phyloP scores from a whole-genome alignment of 2,113 vertebrate genomes.

The Mus pahari region DNA sequence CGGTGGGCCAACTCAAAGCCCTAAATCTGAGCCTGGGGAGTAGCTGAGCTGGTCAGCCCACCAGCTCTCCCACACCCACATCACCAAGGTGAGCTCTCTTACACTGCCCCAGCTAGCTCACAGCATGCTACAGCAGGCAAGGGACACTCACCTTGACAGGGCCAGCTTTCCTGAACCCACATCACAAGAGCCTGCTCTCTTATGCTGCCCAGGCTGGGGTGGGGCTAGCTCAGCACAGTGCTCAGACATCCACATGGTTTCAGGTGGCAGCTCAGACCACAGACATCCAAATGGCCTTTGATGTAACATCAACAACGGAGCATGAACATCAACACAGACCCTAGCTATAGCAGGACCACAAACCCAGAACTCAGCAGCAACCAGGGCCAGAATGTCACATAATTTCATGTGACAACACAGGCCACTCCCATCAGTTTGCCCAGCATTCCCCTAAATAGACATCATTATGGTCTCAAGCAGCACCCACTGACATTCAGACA shows the following conservation, averaged over 20 bases:
- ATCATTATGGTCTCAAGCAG: not conserved
- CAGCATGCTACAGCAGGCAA: not conserved
- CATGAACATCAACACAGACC: not conserved
- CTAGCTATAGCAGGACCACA: not conserved
- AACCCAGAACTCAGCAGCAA: not conserved
- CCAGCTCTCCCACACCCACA: not conserved
- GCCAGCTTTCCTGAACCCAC: not conserved
- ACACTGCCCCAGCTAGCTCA: not conserved
- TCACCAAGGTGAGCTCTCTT: not conserved
- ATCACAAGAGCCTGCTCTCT: not conserved
- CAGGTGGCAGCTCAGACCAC: not conserved
- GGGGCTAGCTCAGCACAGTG: not conserved
- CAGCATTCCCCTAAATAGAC: too few relatives aligned
- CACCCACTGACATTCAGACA: not conserved
- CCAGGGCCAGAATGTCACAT: too few relatives aligned
- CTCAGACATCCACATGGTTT: not conserved
- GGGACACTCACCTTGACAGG: not conserved
- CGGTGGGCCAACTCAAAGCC: not conserved
- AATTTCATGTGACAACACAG: too few relatives aligned
- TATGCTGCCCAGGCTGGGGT: not conserved
- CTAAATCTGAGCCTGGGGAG: not conserved
- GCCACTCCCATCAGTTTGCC: too few relatives aligned
- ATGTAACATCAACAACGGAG: not conserved
- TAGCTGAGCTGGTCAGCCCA: not conserved
- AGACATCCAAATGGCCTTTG: not conserved